Conservation (phyloP, 2,797 vertebrate species). For the Xerus rutilus region DNA sequence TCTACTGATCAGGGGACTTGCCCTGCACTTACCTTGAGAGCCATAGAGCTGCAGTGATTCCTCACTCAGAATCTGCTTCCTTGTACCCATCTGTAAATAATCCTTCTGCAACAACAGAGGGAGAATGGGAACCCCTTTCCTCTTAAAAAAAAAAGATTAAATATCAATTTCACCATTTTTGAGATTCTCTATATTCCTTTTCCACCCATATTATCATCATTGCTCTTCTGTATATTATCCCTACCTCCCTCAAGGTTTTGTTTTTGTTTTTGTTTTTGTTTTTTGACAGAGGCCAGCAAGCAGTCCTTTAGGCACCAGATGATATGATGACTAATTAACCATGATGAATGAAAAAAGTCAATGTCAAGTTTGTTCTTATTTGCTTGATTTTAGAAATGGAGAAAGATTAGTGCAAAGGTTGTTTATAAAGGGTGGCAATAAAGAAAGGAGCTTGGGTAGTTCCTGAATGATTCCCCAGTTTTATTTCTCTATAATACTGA, state of each 20-base stretch:
- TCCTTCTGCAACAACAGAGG: background rate
- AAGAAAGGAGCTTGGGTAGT: slow-evolving; percentile 8
- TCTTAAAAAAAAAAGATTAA: background rate
- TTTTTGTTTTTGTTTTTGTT: slow-evolving; percentile 19
- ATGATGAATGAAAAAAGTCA: background rate
- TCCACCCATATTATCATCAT: background rate
- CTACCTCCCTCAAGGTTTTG: background rate
- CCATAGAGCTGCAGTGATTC: background rate
- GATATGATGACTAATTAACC: background rate
- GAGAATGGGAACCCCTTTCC: background rate
- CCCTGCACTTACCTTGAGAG: background rate
- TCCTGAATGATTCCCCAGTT: background rate
- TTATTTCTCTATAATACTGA: background rate
- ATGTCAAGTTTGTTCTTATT: background rate
- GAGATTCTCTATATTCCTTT: background rate
- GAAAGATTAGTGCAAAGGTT: background rate
- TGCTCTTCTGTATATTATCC: background rate
- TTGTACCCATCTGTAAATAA: background rate
- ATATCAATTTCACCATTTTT: background rate
- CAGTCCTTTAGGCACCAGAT: background rate
- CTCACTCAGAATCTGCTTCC: background rate
- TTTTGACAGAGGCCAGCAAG: background rate
- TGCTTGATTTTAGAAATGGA: slow-evolving; percentile 11
- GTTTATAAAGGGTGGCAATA: background rate
- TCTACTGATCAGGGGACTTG: background rate